phyloP scores from a whole-genome alignment of 1,140 invertebrate species.

The Drosophila nikananu region DNA sequence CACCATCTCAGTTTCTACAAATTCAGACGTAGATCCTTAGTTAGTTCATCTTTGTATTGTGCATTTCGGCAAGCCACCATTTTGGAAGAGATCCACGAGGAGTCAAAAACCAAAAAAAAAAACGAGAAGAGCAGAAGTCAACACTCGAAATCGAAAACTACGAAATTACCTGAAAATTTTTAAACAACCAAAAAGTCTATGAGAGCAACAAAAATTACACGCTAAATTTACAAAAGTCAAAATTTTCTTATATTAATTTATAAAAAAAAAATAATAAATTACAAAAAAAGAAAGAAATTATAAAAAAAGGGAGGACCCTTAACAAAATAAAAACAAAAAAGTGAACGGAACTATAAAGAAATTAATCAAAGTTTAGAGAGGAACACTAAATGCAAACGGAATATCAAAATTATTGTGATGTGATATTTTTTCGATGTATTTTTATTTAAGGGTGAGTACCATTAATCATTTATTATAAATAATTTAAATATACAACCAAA shows the following conservation, averaged over 20 bases:
- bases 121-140: constrained; percentile 48
- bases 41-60: constrained; percentile 66
- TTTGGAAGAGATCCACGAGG: constrained; percentile 55
- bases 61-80: constrained; percentile 69
- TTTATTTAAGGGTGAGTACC: constrained; percentile 73
- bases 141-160: constrained; percentile 69
- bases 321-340: constrained; percentile 6
- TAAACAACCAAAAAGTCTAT: constrained; percentile 69
- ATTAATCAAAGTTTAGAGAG: constrained; percentile 43
- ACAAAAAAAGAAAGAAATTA: constrained; percentile 19
- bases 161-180: constrained; percentile 84
- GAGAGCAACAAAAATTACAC: constrained; percentile 59
- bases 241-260: constrained; percentile 78
- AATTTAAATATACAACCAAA: neutral
- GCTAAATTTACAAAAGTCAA: constrained; percentile 75
- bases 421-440: constrained; percentile 81
- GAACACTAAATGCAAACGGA: constrained; percentile 55
- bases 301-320: constrained; percentile 36
- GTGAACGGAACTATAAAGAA: constrained; percentile 41
- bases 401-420: constrained; percentile 80
- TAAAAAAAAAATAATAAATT: constrained; percentile 43
- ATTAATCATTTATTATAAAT: neutral
- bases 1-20: constrained; percentile 74
- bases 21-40: constrained; percentile 82
- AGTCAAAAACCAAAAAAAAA: constrained; percentile 16